Base-by-base conservation (phyloP, 1,140 invertebrate species). In the Dendrolimus punctatus region DNA sequence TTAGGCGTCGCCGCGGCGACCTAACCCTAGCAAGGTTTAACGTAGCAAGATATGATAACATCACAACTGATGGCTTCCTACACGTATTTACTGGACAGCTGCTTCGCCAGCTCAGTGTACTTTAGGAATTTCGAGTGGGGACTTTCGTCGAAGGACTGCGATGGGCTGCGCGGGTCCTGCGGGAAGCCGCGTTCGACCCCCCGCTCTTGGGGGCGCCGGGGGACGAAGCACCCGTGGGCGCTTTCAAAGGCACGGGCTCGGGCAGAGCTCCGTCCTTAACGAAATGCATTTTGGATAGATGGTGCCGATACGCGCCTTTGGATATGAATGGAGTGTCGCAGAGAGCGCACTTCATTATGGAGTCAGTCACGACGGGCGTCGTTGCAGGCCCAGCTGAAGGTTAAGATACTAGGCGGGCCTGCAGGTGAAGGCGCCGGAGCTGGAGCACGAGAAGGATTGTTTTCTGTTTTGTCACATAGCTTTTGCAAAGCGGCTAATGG, bases 311-410 rank as follows among this genome's bases (percentile, higher is more conserved):
- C 2, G 97, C 96, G 39, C 97, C 97, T 85, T 98, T 98, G 2
- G 97, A 98, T 51, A 97, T 95, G 79, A 99, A 98, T 6, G 95
- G 95, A 9, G 96, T 97, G 85, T 98, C 97, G 89, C 97, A 99
- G 67, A 98, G 96, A 10, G 96, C 95, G 87, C 97, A 98, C 80
- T 98, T 98, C 92, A 98, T 96, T 43, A 96, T 93, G 8, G 95
- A 95, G 66, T 95, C 94, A 1, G 93, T 95, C 55, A 95, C 91
- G 4, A 96, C 94, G 0, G n/a, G 95, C 95, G 73, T 97, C 95
- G 73, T 96, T 96, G 81, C 95, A 96, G 7, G 95, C 95, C 95
- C 95, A 97, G 75, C 95, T 96, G 76, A 97, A 97, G 2, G 95
- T 95, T 8, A 97, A 84, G 57, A 97, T 95, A 8, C 94, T 94